Base-by-base conservation (phyloP, 37 sponge, comb jelly and placozoan genomes). In the Ianthella basta region DNA sequence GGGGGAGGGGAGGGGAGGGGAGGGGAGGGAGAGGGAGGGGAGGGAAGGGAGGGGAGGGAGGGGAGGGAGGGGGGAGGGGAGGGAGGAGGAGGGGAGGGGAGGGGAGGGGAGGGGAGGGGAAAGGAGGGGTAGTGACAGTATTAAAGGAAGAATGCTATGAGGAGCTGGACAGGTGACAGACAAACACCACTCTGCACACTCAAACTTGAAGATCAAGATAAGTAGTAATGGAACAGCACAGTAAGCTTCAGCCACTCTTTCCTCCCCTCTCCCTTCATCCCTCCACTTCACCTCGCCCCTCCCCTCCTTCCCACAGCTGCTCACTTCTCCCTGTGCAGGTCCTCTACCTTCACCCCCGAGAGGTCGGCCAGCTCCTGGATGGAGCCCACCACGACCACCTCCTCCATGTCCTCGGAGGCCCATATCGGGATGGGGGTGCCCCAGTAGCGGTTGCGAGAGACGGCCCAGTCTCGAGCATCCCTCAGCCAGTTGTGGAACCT, bases 391-490 rank as follows among this genome's bases (percentile, higher is more conserved):
- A 93, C 93, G 72, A 99, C 99, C 37, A 97, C 92, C 92, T 98
- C 99, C 23, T 88, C 74, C 61, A 86, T 84, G 88, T 98, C 99
- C 14, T 96, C 95, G 2, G 90, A 94, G 35, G 84, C 88, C 99
- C 99, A 98, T 29, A 98, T 84, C 1, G 99, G 99, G 15, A 98
- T 96, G 81, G 99, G 99, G 0, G 99, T 98, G 27, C 99, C 99
- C 99, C 99, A 98, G 81, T 94, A 98, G 19, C 99, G 69, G 84
- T 96, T 98, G 41, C 99, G 79, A 57, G 97, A 96, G 30, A 98
- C 82, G 25, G 93, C 84, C 99, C 99, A 98, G 65, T 98, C 99
- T 6, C 94, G 81, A 38, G 97, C 96, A 67, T 91, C 91, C 38
- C 56, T 87, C 85, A 98, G 72, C 99, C 99, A 98, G 87, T 98